A percentile compares a stretch with the other conserved stretches of the same genome.
Evolutionary conservation across 2,113 vertebrate genomes (phyloP).

Genomic region (Prietella phreatophila): DNA sequence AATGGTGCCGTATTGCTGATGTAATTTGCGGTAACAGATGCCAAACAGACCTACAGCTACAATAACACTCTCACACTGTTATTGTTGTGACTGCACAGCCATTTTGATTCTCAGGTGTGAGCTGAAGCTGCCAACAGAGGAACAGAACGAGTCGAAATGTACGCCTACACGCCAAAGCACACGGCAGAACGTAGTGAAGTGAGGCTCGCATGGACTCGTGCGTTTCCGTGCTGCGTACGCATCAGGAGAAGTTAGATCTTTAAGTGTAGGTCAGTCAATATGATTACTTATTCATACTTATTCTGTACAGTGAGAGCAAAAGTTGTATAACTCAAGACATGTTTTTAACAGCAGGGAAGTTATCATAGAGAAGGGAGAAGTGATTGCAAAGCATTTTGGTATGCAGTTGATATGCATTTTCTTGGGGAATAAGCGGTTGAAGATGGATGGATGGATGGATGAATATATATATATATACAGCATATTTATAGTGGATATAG

Average conservation of each 20-base stretch:
- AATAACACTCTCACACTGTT: conserved; percentile 46
- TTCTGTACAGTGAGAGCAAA: neutral
- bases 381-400: neutral
- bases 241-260: neutral
- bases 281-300: neutral
- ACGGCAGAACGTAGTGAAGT: neutral
- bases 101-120: conserved; percentile 44
- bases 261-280: neutral
- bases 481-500: too few species aligned
- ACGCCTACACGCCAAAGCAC: neutral
- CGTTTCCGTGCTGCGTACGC: neutral
- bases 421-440: too few species aligned
- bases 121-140: conserved; percentile 42
- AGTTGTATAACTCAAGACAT: neutral
- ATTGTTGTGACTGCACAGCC: conserved; percentile 52
- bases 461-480: too few species aligned
- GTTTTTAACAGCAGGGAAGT: neutral
- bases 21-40: conserved; percentile 71
- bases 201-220: neutral
- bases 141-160: conserved; percentile 32
- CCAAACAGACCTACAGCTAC: conserved; percentile 61
- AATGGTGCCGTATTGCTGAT: conserved; percentile 59
- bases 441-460: too few species aligned
- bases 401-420: too few species aligned
- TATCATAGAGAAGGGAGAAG: neutral